Conservation (phyloP, 2,113 vertebrate genomes). For the Upupa epops region DNA sequence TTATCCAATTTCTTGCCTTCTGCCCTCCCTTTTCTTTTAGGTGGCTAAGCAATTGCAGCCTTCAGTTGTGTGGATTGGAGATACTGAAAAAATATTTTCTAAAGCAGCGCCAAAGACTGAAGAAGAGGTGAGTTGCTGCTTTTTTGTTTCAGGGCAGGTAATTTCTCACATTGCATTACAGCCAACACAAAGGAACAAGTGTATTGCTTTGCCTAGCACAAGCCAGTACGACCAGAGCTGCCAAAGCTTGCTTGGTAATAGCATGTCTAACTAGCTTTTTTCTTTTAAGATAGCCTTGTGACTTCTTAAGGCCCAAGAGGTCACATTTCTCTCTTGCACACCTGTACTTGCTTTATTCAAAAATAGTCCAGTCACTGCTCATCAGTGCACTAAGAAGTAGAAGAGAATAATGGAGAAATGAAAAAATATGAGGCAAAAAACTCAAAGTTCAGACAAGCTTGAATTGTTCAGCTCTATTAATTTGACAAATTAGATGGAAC, state of each 20-base stretch:
- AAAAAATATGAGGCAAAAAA: not conserved
- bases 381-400: slow-evolving; percentile 23
- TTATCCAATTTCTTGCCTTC: not conserved
- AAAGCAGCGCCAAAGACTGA: slow-evolving; percentile 71
- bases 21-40: slow-evolving; percentile 49
- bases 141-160: not conserved
- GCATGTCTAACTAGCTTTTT: slow-evolving; percentile 5
- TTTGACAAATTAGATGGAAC: slow-evolving; percentile 38
- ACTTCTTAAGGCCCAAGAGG: slow-evolving; percentile 41
- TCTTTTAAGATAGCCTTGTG: slow-evolving; percentile 33
- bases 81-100: slow-evolving; percentile 84
- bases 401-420: slow-evolving; percentile 23
- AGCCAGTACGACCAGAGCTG: not conserved
- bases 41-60: slow-evolving; percentile 85
- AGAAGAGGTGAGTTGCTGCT: slow-evolving; percentile 68
- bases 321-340: slow-evolving; percentile 38
- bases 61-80: slow-evolving; percentile 85
- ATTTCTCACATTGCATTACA: not conserved
- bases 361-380: slow-evolving; percentile 38
- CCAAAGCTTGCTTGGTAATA: slow-evolving; percentile 45
- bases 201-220: slow-evolving; percentile 6
- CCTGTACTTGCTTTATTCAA: slow-evolving; percentile 47
- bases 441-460: slow-evolving; percentile 27
- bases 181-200: slow-evolving; percentile 1
- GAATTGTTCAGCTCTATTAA: slow-evolving; percentile 49